These are phyloP conservation scores for Ethmia dodecea DNA, from an alignment of 2,888 invertebrate species.

Conservation along the genomic window DNA sequence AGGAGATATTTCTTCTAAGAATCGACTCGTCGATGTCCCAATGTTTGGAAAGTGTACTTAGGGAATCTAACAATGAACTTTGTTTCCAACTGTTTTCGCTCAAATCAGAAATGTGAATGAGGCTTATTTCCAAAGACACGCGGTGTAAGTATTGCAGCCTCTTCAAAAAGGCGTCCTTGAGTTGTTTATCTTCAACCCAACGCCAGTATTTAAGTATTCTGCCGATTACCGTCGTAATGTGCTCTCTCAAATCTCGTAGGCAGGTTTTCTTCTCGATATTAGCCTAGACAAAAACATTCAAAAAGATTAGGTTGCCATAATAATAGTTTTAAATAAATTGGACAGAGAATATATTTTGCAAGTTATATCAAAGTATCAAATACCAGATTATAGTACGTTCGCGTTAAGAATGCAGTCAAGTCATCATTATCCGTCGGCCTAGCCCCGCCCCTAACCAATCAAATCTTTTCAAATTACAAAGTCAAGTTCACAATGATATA, in stretches of 20 bases:
- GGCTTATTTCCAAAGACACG: conserved; percentile 52
- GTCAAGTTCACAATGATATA: no score
- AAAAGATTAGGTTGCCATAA: no score
- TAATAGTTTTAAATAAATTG: no score
- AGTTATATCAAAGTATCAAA: no score
- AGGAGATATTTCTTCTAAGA: conserved; percentile 41
- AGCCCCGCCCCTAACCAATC: no score
- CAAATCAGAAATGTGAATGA: conserved; percentile 53
- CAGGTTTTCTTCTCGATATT: conserved; percentile 57
- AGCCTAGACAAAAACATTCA: no score
- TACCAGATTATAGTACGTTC: no score
- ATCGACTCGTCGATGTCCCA: conserved; percentile 52
- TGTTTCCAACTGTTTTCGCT: conserved; percentile 36
- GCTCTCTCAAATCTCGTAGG: conserved; percentile 65
- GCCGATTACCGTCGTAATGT: conserved; percentile 68
- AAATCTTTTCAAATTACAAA: no score
- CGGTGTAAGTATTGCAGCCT: conserved; percentile 58
- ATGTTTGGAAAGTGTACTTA: conserved; percentile 41
- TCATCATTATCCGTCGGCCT: no score
- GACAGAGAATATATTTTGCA: no score
- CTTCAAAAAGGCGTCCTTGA: conserved; percentile 48
- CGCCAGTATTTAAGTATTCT: conserved; percentile 76
- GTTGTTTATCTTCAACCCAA: conserved; percentile 36
- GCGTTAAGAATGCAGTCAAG: no score
- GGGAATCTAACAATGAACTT: conserved; percentile 35